Evolutionary conservation across 2,888 invertebrate genomes (phyloP).

Genomic region (Ashinkailepas kermadecensis): DNA sequence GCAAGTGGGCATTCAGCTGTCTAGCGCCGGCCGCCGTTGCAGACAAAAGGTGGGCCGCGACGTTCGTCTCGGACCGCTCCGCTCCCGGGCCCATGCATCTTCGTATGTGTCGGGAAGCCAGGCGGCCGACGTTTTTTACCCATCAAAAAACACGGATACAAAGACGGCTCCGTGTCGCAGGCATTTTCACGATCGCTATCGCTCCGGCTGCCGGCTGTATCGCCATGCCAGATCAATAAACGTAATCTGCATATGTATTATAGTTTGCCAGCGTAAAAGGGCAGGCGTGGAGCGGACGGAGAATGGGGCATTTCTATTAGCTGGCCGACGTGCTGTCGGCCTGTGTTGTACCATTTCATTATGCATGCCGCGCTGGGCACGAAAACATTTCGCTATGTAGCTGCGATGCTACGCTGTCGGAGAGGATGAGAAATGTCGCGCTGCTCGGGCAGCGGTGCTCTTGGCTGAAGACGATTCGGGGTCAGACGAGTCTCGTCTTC

Average conservation of each 20-base stretch:
- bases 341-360: neutral
- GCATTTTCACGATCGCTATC: conserved; percentile 6
- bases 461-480: too few relatives aligned
- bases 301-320: neutral
- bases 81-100: neutral
- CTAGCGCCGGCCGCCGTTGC: neutral
- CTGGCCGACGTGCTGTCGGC: neutral
- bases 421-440: too few relatives aligned
- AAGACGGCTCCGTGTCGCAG: conserved; percentile 4
- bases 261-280: conserved; percentile 3
- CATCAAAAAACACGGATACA: conserved; percentile 3
- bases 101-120: conserved; percentile 16
- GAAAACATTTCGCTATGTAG: neutral
- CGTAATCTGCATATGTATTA: conserved; percentile 15
- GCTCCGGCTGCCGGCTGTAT: neutral
- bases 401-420: too few relatives aligned
- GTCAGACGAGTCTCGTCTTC: too few relatives aligned
- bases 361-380: neutral
- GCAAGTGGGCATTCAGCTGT: conserved; percentile 12
- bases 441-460: too few relatives aligned
- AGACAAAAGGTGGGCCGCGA: neutral
- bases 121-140: neutral
- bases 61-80: neutral
- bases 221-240: neutral
- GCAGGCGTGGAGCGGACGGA: neutral